These are phyloP conservation scores for Catharus minimus DNA, from an alignment of 2,113 vertebrate genomes.

Conservation along the genomic window DNA sequence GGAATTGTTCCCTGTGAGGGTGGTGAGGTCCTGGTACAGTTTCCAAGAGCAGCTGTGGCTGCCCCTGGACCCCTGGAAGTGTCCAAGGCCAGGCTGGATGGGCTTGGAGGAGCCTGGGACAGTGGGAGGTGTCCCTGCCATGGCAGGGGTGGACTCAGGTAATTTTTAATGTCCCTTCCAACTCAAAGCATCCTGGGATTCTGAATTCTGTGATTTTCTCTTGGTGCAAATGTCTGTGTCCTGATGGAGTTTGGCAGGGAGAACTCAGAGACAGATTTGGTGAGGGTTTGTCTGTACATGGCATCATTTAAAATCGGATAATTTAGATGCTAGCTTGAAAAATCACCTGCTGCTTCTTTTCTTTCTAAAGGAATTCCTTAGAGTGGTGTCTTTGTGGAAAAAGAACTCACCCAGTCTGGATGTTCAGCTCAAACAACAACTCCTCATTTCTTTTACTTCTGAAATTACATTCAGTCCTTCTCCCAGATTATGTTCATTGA, in stretches of 20 bases:
- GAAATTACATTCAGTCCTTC: not conserved
- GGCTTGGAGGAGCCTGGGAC: accelerated
- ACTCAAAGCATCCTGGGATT: not conserved
- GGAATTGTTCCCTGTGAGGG: accelerated
- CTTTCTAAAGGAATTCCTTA: not conserved
- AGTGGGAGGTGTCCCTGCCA: not conserved
- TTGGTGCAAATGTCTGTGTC: not conserved
- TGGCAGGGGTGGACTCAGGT: not conserved
- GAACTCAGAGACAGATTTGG: not conserved
- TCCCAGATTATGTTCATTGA: accelerated
- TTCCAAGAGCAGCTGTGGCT: not conserved
- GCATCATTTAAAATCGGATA: not conserved
- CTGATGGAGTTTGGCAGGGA: not conserved
- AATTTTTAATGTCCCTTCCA: not conserved
- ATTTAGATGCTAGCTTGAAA: not conserved
- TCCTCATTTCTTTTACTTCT: not conserved
- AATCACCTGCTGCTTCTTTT: not conserved
- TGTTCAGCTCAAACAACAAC: not conserved
- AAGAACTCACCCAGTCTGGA: not conserved
- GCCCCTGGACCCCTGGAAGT: not conserved
- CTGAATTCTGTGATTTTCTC: not conserved
- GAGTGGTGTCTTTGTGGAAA: not conserved
- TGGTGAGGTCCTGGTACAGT: not conserved
- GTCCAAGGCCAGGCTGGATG: accelerated
- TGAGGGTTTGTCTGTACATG: not conserved